Percentiles rank a stretch among this genome's conserved stretches.
Conservation (phyloP, 2,797 vertebrate species). For the Coregonus ussuriensis region DNA sequence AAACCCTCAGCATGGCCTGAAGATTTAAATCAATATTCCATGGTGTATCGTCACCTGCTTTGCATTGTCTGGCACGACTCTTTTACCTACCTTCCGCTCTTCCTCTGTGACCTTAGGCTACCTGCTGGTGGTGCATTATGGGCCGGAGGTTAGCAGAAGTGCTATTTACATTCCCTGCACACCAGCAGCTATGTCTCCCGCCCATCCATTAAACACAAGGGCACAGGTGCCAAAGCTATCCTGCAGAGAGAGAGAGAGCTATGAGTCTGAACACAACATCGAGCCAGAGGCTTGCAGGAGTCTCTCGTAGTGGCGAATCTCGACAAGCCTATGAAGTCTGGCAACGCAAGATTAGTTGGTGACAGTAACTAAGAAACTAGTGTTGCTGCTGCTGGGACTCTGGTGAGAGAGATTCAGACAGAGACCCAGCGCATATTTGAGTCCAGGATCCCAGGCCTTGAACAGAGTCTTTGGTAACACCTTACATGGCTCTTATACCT, state of each 20-base stretch:
- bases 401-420: too few relatives aligned
- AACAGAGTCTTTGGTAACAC: too few relatives aligned
- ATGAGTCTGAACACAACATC: neutral
- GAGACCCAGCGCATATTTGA: too few relatives aligned
- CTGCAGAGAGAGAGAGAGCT: too few relatives aligned
- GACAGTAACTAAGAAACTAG: too few relatives aligned
- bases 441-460: too few relatives aligned
- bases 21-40: neutral
- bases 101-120: conserved; percentile 5
- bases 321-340: neutral
- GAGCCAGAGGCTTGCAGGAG: neutral
- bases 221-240: too few relatives aligned
- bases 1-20: neutral
- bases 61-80: conserved; percentile 4
- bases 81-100: neutral
- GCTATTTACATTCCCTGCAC: neutral
- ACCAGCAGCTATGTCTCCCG: neutral
- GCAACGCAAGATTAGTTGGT: too few relatives aligned
- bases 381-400: too few relatives aligned
- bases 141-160: neutral
- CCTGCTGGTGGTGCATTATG: conserved; percentile 1
- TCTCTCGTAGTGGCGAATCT: neutral
- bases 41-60: neutral
- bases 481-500: too few relatives aligned
- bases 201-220: neutral